A percentile compares a stretch with the other conserved stretches of the same genome.
phyloP scores from a whole-genome alignment of 2,113 vertebrate species.

The Paratilapia polleni region DNA sequence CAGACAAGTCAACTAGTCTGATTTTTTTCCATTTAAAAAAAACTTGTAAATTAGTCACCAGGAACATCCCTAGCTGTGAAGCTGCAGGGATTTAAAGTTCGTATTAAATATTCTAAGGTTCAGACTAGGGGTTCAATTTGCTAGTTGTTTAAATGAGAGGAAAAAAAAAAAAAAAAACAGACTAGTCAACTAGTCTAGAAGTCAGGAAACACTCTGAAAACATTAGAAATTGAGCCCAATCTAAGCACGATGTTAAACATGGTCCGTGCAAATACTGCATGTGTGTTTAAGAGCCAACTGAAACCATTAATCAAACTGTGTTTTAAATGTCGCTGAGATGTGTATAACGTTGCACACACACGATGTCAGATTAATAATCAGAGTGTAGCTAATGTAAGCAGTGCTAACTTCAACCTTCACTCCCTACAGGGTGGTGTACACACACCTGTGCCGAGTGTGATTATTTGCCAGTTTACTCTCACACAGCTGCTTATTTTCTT shows the following conservation, averaged over 20 bases:
- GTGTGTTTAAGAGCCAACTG: no score
- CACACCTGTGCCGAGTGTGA: neutral
- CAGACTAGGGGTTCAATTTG: neutral
- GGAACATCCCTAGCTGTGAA: fast-evolving
- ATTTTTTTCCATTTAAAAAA: no score
- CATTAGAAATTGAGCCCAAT: no score
- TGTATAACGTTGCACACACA: no score
- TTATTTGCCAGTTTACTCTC: neutral
- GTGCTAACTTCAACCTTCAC: neutral
- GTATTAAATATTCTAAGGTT: neutral
- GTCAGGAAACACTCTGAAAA: neutral
- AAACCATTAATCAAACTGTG: no score
- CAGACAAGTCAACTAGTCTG: fast-evolving
- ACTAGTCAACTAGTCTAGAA: no score
- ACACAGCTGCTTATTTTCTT: neutral
- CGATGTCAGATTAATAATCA: no score
- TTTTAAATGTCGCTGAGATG: no score
- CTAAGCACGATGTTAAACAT: no score
- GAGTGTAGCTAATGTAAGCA: no score
- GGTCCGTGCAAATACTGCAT: no score
- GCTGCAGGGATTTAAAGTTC: neutral
- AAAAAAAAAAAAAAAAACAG: no score
- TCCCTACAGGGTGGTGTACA: neutral
- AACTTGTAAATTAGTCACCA: neutral
- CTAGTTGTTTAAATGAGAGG: neutral